These are phyloP conservation scores for Loriculus beryllinus DNA, from an alignment of 2,797 vertebrate genomes.

Conservation along the genomic window DNA sequence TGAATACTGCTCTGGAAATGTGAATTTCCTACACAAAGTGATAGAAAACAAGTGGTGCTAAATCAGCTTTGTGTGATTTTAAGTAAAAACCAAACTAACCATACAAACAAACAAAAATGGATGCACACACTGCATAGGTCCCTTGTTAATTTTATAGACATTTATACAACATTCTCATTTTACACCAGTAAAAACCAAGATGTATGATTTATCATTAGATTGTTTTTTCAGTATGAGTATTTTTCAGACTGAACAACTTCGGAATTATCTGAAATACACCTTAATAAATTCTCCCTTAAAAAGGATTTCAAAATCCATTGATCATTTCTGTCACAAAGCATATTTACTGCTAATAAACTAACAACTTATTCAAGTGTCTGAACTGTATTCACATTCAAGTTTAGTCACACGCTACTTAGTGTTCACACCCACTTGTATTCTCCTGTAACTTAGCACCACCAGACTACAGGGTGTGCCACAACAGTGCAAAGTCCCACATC, in stretches of 20 bases:
- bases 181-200: neutral
- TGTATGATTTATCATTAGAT: rapidly evolving
- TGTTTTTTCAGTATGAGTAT: neutral
- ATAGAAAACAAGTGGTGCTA: neutral
- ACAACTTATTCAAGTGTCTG: neutral
- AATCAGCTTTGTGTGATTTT: neutral
- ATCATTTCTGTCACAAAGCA: neutral
- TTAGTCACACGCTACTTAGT: neutral
- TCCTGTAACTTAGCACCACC: neutral
- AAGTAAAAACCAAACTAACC: neutral
- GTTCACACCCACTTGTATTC: neutral
- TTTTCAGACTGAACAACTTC: neutral
- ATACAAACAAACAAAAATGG: neutral
- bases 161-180: neutral
- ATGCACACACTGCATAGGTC: neutral
- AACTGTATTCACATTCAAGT: neutral
- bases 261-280: neutral
- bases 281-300: neutral
- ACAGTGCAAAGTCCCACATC: rapidly evolving
- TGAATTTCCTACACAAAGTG: neutral
- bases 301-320: neutral
- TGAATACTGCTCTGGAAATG: neutral
- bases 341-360: neutral
- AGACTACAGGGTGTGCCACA: neutral
- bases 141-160: neutral